Evolutionary conservation across 2,113 vertebrate genomes (phyloP).

Genomic region (Platichthys flesus): DNA sequence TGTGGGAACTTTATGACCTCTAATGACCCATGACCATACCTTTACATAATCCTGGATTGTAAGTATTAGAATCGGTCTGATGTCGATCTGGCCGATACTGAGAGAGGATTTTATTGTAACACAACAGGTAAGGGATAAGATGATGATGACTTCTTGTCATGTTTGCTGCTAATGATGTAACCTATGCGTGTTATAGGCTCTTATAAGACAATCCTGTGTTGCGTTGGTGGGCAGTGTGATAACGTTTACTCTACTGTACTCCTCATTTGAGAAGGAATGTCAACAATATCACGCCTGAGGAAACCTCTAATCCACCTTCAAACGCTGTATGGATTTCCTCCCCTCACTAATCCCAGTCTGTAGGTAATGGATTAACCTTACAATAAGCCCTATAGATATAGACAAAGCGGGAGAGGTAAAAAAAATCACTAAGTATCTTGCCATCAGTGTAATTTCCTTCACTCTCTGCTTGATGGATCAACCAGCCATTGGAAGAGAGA

Average conservation of each 20-base stretch:
- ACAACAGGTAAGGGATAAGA: too few relatives aligned
- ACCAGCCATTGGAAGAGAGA: constrained; percentile 10
- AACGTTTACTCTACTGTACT: background rate
- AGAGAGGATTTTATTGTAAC: background rate
- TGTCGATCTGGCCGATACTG: background rate
- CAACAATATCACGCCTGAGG: background rate
- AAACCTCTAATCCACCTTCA: constrained; percentile 15
- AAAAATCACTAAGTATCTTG: background rate
- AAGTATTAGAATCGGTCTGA: background rate
- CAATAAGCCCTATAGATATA: constrained; percentile 14
- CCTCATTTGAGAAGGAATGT: background rate
- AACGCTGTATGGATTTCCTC: constrained; percentile 23
- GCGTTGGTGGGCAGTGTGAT: background rate
- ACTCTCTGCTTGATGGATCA: constrained; percentile 16
- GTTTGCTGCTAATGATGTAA: background rate
- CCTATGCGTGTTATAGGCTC: background rate
- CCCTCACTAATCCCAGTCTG: constrained; percentile 6
- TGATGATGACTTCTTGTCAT: background rate
- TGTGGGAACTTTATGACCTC: constrained; percentile 8
- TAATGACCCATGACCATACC: background rate
- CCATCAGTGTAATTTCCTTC: constrained; percentile 35
- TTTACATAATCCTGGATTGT: background rate
- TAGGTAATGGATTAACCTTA: constrained; percentile 18
- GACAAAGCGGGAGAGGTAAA: background rate
- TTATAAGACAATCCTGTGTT: background rate